phyloP scores from a whole-genome alignment of 30 jellyfish, hydroid and myxozoan species.

The Hydractinia echinata region DNA sequence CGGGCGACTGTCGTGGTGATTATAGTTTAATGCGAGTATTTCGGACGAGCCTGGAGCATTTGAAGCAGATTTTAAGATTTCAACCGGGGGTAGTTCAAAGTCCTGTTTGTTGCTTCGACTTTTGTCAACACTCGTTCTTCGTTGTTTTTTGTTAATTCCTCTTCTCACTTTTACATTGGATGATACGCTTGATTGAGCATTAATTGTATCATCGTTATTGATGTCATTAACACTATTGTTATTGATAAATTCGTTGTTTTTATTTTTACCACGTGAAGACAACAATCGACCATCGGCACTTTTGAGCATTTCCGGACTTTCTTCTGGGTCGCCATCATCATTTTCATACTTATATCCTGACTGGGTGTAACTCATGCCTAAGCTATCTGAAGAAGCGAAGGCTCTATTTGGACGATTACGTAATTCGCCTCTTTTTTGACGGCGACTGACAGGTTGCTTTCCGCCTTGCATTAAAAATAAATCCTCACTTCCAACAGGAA shows the following conservation, averaged over 20 bases:
- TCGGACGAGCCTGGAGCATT: background rate
- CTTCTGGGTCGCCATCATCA: background rate
- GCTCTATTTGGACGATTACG: background rate
- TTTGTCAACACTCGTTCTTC: background rate
- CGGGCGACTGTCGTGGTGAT: too few relatives aligned
- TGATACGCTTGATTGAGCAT: too few relatives aligned
- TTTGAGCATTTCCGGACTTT: too few relatives aligned
- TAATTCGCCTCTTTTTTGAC: background rate
- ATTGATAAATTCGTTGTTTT: too few relatives aligned
- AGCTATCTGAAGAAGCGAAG: background rate
- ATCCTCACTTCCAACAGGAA: background rate
- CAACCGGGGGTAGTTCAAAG: conserved; percentile 11
- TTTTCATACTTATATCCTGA: background rate
- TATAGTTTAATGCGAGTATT: too few relatives aligned
- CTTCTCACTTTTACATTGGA: background rate
- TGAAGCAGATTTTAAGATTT: background rate
- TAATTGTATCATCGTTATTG: too few relatives aligned
- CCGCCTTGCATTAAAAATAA: conserved; percentile 8
- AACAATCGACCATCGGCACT: too few relatives aligned
- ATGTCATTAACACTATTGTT: too few relatives aligned
- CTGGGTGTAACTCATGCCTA: conserved; percentile 5
- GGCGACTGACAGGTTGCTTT: background rate
- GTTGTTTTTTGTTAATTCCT: conserved; percentile 7
- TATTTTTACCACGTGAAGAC: too few relatives aligned
- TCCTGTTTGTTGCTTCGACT: background rate